phyloP scores from a whole-genome alignment of 2,888 invertebrate species.

The Altica lythri region DNA sequence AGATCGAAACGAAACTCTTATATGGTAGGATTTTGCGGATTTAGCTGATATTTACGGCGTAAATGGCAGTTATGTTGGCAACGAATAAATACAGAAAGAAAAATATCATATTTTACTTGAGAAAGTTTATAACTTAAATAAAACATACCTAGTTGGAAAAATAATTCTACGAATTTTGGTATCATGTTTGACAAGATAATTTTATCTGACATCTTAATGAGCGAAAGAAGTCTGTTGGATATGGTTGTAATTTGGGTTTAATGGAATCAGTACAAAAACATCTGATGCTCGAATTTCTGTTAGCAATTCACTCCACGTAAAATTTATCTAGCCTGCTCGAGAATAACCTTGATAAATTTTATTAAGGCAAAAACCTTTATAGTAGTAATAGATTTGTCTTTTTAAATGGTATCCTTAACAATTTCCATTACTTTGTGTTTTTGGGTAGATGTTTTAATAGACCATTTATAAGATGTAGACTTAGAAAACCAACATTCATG shows the following conservation, averaged over 20 bases:
- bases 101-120: too few relatives aligned
- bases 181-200: not conserved
- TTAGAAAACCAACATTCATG: too few relatives aligned
- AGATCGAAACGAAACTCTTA: conserved; percentile 19
- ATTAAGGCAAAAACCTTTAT: too few relatives aligned
- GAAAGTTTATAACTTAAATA: too few relatives aligned
- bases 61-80: conserved; percentile 13
- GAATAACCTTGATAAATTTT: conserved; percentile 2
- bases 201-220: conserved; percentile 6
- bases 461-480: too few relatives aligned
- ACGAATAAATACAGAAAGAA: not conserved
- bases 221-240: conserved; percentile 4
- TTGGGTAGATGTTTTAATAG: too few relatives aligned
- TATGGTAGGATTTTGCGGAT: conserved; percentile 21
- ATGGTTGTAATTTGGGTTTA: conserved; percentile 11
- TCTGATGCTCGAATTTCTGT: conserved; percentile 13
- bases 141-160: too few relatives aligned
- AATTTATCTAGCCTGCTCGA: conserved; percentile 5
- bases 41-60: conserved; percentile 18
- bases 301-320: conserved; percentile 7
- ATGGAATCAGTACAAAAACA: conserved; percentile 15
- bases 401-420: too few relatives aligned
- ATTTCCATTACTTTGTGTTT: too few relatives aligned
- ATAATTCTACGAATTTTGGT: too few relatives aligned
- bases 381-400: too few relatives aligned